A percentile compares a stretch with the other conserved stretches of the same genome.
Conservation (phyloP, 2,888 invertebrate genomes). For the Bellardia pandia region DNA sequence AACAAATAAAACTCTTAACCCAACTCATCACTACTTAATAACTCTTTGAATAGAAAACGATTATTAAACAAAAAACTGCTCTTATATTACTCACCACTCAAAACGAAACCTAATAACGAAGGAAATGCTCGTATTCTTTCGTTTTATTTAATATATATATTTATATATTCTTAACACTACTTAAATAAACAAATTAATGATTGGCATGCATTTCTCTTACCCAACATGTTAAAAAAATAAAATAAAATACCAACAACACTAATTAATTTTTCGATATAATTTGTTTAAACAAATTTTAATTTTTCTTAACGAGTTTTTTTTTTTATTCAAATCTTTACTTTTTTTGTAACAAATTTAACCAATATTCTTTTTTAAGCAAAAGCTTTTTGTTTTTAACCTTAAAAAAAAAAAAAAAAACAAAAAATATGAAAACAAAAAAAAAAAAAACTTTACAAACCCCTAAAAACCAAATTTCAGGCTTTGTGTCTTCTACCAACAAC, state of each 20-base stretch:
- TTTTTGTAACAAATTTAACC: constrained; percentile 49
- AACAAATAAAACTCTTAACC: constrained; percentile 63
- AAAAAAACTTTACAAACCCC: constrained; percentile 77
- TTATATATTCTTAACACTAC: constrained; percentile 29
- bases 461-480: constrained; percentile 83
- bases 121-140: constrained; percentile 65
- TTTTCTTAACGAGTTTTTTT: constrained; percentile 48
- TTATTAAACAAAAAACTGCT: constrained; percentile 30
- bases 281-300: constrained; percentile 34
- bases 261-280: constrained; percentile 47
- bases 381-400: constrained; percentile 54
- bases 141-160: constrained; percentile 24
- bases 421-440: constrained; percentile 52
- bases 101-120: constrained; percentile 38
- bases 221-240: constrained; percentile 42
- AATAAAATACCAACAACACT: constrained; percentile 46
- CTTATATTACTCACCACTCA: constrained; percentile 55
- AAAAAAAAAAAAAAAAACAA: constrained; percentile 38
- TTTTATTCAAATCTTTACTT: constrained; percentile 29
- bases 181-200: constrained; percentile 48
- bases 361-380: constrained; percentile 40
- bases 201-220: constrained; percentile 61
- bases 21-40: constrained; percentile 72
- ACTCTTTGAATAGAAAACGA: constrained; percentile 18
- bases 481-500: constrained; percentile 72